Evolutionary conservation across 1,140 invertebrate species (phyloP).

Genomic region (Orchestia grillus): DNA sequence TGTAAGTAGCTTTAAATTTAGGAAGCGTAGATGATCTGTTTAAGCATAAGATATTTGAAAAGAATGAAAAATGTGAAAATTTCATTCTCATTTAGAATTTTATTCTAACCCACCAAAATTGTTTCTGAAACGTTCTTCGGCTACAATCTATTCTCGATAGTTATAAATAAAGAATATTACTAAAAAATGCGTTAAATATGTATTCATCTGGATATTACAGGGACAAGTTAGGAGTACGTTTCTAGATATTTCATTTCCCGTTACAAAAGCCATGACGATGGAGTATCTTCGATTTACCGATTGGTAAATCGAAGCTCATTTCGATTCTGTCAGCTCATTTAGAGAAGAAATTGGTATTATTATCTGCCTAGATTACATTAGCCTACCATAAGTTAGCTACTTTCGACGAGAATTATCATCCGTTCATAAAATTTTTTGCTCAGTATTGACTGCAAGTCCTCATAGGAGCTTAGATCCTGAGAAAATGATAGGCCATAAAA

Average conservation of each 20-base stretch:
- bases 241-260: not conserved
- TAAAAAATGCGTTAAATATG: not conserved
- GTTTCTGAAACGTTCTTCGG: not conserved
- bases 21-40: not conserved
- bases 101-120: not conserved
- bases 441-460: not conserved
- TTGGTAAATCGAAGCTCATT: too few species aligned
- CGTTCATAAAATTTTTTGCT: not conserved
- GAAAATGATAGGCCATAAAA: too few species aligned
- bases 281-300: not conserved
- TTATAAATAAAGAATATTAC: not conserved
- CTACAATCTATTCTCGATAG: not conserved
- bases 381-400: too few species aligned
- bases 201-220: not conserved
- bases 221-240: not conserved
- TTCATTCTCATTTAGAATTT: not conserved
- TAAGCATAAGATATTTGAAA: not conserved
- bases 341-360: too few species aligned
- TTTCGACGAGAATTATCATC: not conserved
- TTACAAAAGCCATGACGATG: not conserved
- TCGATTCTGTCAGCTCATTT: too few species aligned
- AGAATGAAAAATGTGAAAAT: not conserved
- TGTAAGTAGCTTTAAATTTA: not conserved
- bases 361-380: too few species aligned
- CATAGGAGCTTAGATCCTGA: not conserved